Percentiles rank a stretch among this genome's conserved stretches.
phyloP scores from a whole-genome alignment of 2,113 vertebrate genomes.

The Choloepus hoffmanni region DNA sequence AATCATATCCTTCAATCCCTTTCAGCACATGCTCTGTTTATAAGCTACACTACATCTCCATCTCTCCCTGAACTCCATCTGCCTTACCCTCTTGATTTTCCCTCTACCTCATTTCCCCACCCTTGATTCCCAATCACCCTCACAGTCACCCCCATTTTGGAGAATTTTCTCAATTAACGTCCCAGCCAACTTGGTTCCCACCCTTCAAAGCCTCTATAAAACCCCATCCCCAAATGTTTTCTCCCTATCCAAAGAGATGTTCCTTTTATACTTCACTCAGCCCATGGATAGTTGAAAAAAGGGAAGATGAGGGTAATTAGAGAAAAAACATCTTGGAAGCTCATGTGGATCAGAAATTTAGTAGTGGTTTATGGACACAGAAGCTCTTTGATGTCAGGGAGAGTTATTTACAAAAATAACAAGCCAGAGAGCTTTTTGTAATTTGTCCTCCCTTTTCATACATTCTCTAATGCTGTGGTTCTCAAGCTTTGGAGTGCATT shows the following conservation, averaged over 20 bases:
- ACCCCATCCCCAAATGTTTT: neutral
- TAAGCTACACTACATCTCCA: neutral
- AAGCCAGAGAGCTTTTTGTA: neutral
- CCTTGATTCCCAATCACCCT: neutral
- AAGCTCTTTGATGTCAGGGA: conserved; percentile 42
- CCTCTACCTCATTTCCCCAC: neutral
- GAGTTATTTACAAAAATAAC: neutral
- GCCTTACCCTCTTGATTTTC: neutral
- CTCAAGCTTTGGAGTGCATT: neutral
- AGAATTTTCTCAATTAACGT: neutral
- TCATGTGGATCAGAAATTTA: neutral
- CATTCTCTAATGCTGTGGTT: neutral
- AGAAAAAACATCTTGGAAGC: conserved; percentile 46
- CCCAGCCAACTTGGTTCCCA: neutral
- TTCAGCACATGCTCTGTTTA: neutral
- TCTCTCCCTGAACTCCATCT: neutral
- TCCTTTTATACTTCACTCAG: neutral
- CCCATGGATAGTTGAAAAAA: neutral
- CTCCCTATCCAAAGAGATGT: neutral
- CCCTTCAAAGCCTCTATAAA: neutral
- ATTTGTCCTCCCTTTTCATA: conserved; percentile 34
- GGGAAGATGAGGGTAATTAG: neutral
- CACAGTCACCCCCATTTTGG: neutral
- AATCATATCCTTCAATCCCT: neutral
- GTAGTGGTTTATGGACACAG: neutral